Conservation (phyloP, 2,888 invertebrate species). For the Neelides folsomi region DNA sequence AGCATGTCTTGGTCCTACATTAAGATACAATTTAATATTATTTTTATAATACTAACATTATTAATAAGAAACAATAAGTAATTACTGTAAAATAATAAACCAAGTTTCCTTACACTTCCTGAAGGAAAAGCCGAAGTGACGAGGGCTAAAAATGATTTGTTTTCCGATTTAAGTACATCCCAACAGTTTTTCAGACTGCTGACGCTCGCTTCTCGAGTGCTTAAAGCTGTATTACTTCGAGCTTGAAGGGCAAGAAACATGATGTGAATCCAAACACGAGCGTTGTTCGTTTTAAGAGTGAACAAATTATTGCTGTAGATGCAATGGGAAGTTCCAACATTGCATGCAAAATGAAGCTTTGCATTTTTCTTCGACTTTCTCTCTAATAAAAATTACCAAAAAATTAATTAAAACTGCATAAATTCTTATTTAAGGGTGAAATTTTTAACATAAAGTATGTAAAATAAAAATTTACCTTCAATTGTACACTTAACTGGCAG, state of each 20-base stretch:
- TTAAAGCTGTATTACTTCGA: slow-evolving; percentile 59
- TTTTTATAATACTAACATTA: no score
- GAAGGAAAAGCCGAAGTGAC: slow-evolving; percentile 84
- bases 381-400: no score
- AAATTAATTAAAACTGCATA: no score
- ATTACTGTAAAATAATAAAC: no score
- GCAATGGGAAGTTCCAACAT: slow-evolving; percentile 64
- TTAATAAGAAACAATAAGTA: slow-evolving; percentile 5
- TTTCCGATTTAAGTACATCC: slow-evolving; percentile 85
- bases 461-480: slow-evolving; percentile 66
- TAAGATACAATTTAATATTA: background rate
- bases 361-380: slow-evolving; percentile 71
- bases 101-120: slow-evolving; percentile 33
- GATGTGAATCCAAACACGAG: slow-evolving; percentile 84
- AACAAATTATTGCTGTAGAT: slow-evolving; percentile 52
- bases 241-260: slow-evolving; percentile 88
- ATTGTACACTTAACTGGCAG: slow-evolving; percentile 87
- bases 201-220: slow-evolving; percentile 66
- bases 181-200: slow-evolving; percentile 79
- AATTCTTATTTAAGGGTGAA: no score
- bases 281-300: slow-evolving; percentile 50
- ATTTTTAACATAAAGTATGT: slow-evolving; percentile 6
- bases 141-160: slow-evolving; percentile 72
- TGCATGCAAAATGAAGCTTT: slow-evolving; percentile 78
- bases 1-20: slow-evolving; percentile 70